Evolutionary conservation across 2,113 vertebrate species (phyloP), one percentile per base, ranked within the genome.

Genomic region (Phainopepla nitens): DNA sequence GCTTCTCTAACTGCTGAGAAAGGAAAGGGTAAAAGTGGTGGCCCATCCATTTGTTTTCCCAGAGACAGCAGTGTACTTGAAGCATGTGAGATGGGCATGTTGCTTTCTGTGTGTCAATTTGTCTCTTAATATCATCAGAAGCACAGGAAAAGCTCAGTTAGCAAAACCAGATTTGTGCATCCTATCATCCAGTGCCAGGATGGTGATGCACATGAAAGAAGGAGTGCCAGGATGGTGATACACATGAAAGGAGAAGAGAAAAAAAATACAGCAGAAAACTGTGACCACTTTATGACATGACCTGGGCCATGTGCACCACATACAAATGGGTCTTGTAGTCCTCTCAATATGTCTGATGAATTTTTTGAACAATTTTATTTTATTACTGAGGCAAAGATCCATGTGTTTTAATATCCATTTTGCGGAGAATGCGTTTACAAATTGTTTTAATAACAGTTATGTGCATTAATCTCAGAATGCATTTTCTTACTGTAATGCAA

Each of bases 401-500:
- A 11, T 31, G 54, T 22, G 31, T 84, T 53, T 90, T 68, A 90
- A 71, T 90, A 90, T 16, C 64, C n/a, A 57, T 56, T 90, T 94
- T 75, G 39, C 75, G 69, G 89, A 57, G 85, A 77, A 45, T 71
- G 45, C 42, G 0, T 93, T 97, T 93, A 89, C 58, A 91, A 87
- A 92, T 87, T 78, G 49, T 66, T 89, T 93, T 85, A 53, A 88
- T 88, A 88, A 62, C 36, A 47, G 7, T 49, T 71, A 65, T 16
- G 84, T 62, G 68, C 70, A 95, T 95, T 88, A 93, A 92, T 87
- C 72, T 87, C 57, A 79, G 2, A 21, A 73, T 93, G 71, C 28
- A 61, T 80, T 95, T 94, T 92, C 80, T 89, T 92, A 65, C 87
- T 85, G 39, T 54, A 60, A 45, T 75, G 50, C 68, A 82, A n/a